Evolutionary conservation across 2,113 vertebrate species (phyloP), one percentile per base, ranked within the genome.

Genomic region (Lethenteron reissneri): DNA sequence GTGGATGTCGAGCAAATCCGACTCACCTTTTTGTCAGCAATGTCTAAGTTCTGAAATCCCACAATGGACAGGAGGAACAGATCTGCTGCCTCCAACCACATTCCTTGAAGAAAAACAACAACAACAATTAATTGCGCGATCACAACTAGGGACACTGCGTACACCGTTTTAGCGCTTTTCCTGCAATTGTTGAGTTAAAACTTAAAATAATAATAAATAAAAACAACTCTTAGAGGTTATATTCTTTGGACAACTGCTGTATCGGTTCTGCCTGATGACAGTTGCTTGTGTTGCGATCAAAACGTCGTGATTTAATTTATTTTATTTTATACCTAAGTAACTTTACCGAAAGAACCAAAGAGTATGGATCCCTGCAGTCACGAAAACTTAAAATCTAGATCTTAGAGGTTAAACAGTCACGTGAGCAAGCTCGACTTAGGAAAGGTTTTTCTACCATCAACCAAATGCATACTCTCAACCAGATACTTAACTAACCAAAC

Each of bases 61-160:
- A 86, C 77, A 60, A 95, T 71, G 0, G 94, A 99, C 8, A 86
- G 84, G 86, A 88, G 90, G 57, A 86, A 82, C 59, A 95, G 68
- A 76, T 89, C 85, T n/a, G 88, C 89, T 2, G 92, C 88, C 76
- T 91, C 85, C 0, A 83, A 83, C 92, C 91, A 99, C 80, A 99
- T 81, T 8, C 92, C 92, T 97, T 78, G 58, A 80, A 82, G 5
- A 68, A 1, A 74, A 73, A 57, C 25, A 70, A 9, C 59, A 2
- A 70, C 14, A 25, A 11, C 21, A 15, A 14, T 41, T 41, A 41
- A 41, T 41, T 41, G 41, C 41, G 41, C 6, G 41, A 41, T 41
- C 41, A 41, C 41, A 41, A 41, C 41, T 41, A 41, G 41, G 41
- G 41, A 41, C 41, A 41, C 41, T 41, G 41, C 4, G 41, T 41